Base-by-base conservation (phyloP, 2,888 invertebrate species). In the Punctoribates punctum region DNA sequence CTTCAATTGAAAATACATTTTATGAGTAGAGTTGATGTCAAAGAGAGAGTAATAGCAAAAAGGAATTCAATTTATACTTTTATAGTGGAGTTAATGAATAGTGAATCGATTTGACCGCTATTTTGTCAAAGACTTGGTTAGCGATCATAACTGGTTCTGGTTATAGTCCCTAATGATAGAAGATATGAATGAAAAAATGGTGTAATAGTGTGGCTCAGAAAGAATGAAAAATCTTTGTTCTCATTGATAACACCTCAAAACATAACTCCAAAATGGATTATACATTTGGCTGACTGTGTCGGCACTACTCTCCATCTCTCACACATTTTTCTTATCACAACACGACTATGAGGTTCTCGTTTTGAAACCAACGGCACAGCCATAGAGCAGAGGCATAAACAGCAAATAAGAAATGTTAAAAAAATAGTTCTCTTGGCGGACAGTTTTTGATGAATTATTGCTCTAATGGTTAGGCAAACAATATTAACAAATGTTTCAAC, bases 381-480 rank as follows among this genome's bases (percentile, higher is more conserved):
- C 4, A 4, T 27, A 34, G 2, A 29, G 65, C 15, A 60, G 17
- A 60, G 27, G 20, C 60, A 60, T 60, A 60, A 60, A 27, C 60
- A 60, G 15, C 9, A 25, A 60, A 60, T 13, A 3, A 5, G 27
- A 60, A 25, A 60, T 54, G 23, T 25, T n/a, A n/a, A 60, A 60
- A 60, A 65, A n/a, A 65, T 65, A 29, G 6, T 29, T 29, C 17
- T 1, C 3, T 65, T 6, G 34, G 38, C n/a, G 4, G 65, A 65
- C 65, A 65, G n/a, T 65, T n/a, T 17, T 6, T 65, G 65, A 65
- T 65, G 34, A 65, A 65, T 65, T 62, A 17, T 34, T 4, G 34
- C 38, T 65, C 65, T 65, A 65, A 65, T 65, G 65, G 65, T 65
- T 65, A 17, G 8, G 65, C n/a, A 65, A 65, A 65, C 65, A 65